phyloP scores from a whole-genome alignment of 2,797 vertebrate genomes.

The Rhinophrynus dorsalis region DNA sequence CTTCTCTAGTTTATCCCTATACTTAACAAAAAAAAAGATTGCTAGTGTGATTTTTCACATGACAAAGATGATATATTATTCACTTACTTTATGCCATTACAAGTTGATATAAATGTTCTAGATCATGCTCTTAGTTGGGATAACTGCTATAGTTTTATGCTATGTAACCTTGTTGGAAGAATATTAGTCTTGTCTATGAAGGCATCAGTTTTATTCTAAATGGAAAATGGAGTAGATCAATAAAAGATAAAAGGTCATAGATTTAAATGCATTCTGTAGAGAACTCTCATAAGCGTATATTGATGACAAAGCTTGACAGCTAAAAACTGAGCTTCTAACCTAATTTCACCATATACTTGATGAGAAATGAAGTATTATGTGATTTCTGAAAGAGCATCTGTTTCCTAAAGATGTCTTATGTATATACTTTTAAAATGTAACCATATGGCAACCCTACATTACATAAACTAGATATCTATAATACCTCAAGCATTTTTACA shows the following conservation, averaged over 20 bases:
- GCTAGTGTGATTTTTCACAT: neutral
- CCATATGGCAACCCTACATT: conserved; percentile 5
- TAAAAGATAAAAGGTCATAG: conserved; percentile 45
- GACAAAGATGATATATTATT: neutral
- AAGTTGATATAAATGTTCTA: neutral
- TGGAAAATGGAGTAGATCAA: conserved; percentile 40
- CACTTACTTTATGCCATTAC: neutral
- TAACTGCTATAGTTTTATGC: neutral
- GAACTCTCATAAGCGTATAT: conserved; percentile 37
- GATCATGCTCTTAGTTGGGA: neutral
- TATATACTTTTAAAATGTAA: neutral
- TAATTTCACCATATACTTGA: conserved; percentile 33
- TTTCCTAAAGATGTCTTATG: conserved; percentile 21
- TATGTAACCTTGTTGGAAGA: conserved; percentile 6
- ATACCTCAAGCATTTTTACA: too few relatives aligned
- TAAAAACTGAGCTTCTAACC: conserved; percentile 15
- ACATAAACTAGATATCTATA: neutral
- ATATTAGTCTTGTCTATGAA: conserved; percentile 30
- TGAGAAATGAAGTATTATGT: conserved; percentile 27
- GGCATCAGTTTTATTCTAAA: conserved; percentile 37
- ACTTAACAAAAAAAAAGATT: too few relatives aligned
- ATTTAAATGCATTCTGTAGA: conserved; percentile 43
- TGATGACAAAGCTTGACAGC: conserved; percentile 39
- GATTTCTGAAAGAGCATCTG: conserved; percentile 27
- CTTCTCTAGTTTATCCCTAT: too few relatives aligned